Evolutionary conservation across 2,113 vertebrate genomes (phyloP), one percentile per base, ranked within the genome.

Genomic region (Indicator maculatus): DNA sequence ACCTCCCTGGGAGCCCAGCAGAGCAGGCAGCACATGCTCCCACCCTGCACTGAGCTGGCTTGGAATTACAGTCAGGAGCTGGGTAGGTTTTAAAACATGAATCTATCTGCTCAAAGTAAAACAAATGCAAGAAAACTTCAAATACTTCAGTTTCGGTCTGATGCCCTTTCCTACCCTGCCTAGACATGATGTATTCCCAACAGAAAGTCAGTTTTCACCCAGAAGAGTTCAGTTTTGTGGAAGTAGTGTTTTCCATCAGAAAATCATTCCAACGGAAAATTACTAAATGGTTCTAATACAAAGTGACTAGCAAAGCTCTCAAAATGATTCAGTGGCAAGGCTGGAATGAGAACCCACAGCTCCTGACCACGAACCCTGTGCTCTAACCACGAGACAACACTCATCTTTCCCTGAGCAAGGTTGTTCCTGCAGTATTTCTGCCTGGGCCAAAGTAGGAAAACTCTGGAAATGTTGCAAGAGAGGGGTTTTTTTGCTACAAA

Each of bases 321-420:
- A 60, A 83, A 93, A 83, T 93, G 94, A 96, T 97, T 97, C 95
- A 97, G 89, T 96, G 95, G 93, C 79, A 80, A 92, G 80, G 84
- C 87, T 95, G 95, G 93, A 94, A 93, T 83, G 79, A 67, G 69
- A 97, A 93, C 85, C 91, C 91, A 95, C 89, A 95, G 88, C 91
- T 91, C 58, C 85, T 86, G 87, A 93, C 96, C 95, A 86, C 72
- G n/a, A 95, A 77, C 93, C 93, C 89, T 96, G 93, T 56, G 89
- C 96, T 89, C 75, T 93, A 60, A 95, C 94, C 95, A 95, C 72
- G 31, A 93, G 94, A 96, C 93, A 93, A 93, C 96, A 96, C 94
- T 93, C 93, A 95, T 96, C 94, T 91, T 96, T 96, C 95, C 94
- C 82, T 88, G 47, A 93, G 93, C 82, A 72, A 89, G 93, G 95